Base-by-base conservation (phyloP, 1,140 invertebrate genomes). In the Drosophila sp. region DNA sequence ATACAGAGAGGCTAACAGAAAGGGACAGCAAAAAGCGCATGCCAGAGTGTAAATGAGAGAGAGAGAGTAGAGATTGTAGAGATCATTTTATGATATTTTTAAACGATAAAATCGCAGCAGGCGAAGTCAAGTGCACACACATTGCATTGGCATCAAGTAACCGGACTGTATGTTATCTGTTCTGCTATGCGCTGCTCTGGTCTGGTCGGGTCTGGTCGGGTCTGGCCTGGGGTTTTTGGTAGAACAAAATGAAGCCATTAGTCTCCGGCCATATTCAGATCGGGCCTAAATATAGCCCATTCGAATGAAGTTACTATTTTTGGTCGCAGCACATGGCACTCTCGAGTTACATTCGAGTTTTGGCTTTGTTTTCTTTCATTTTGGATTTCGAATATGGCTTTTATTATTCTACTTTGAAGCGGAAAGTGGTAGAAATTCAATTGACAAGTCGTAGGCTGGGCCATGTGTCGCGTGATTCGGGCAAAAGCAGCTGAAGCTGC, bases 121-220 rank as follows among this genome's bases (percentile, higher is more conserved):
- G 69, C 73, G 78, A 81, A 81, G 79, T 81, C 79, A 81, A 81
- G 79, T 81, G 79, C 72, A 75, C 38, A 75, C 38, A 74, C 65
- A 62, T 65, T 67, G 78, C 79, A 81, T 58, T 56, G 79, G 79
- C 79, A 81, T 82, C 79, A 81, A 82, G 79, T 82, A 80, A 82
- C 79, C 79, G 11, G 25, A 29, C 50, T 5, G 34, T n/a, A 3
- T 53, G 14, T 53, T 53, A 18, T 53, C n/a, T 9, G 32, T 51
- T 27, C n/a, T n/a, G n/a, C n/a, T n/a, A n/a, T n/a, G n/a, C n/a
- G n/a, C n/a, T n/a, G n/a, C n/a, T n/a, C n/a, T n/a, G 11, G 29
- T 16, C 13, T 9, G 9, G 5, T n/a, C n/a, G n/a, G n/a, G n/a
- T n/a, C n/a, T n/a, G n/a, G n/a, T n/a, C n/a, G n/a, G 18, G 21